These are phyloP conservation scores for Toxotes jaculatrix DNA, from an alignment of 2,113 vertebrate species.

Conservation along the genomic window DNA sequence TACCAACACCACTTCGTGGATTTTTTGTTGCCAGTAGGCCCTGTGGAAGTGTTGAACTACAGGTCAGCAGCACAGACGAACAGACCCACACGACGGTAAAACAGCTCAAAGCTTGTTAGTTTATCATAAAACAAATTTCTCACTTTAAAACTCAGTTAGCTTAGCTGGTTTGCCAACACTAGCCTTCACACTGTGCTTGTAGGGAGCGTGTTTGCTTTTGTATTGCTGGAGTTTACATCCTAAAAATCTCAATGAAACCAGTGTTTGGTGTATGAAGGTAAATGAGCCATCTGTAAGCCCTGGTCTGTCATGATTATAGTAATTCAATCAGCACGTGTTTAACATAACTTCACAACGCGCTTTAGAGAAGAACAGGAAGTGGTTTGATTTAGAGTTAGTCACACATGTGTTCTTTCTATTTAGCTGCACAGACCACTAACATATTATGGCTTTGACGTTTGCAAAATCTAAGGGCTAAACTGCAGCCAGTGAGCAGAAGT, in stretches of 20 bases:
- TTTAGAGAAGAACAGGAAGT: conserved; percentile 60
- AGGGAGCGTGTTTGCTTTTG: conserved; percentile 21
- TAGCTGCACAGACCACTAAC: conserved; percentile 9
- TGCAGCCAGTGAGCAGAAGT: not conserved
- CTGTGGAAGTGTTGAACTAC: conserved; percentile 60
- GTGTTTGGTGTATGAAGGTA: not conserved
- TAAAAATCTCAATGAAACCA: not conserved
- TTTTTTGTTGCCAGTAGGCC: conserved; percentile 62
- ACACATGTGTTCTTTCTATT: conserved; percentile 26
- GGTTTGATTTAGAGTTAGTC: conserved; percentile 38
- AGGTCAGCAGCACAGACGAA: conserved; percentile 29
- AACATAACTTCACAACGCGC: conserved; percentile 43
- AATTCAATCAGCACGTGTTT: conserved; percentile 63
- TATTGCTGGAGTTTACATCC: not conserved
- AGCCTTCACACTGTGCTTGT: not conserved
- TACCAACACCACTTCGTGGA: conserved; percentile 57
- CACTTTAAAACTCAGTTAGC: not conserved
- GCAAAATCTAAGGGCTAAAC: not conserved
- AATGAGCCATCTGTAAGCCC: not conserved
- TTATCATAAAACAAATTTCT: not conserved
- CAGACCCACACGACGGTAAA: conserved; percentile 8
- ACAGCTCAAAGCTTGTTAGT: conserved; percentile 6
- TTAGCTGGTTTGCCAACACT: conserved; percentile 26
- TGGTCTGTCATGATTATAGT: conserved; percentile 3
- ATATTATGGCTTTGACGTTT: conserved; percentile 2